Percentiles rank a stretch among this genome's conserved stretches.
phyloP scores from a whole-genome alignment of 2,888 invertebrate genomes.

The Trileptium ribeirensis region DNA sequence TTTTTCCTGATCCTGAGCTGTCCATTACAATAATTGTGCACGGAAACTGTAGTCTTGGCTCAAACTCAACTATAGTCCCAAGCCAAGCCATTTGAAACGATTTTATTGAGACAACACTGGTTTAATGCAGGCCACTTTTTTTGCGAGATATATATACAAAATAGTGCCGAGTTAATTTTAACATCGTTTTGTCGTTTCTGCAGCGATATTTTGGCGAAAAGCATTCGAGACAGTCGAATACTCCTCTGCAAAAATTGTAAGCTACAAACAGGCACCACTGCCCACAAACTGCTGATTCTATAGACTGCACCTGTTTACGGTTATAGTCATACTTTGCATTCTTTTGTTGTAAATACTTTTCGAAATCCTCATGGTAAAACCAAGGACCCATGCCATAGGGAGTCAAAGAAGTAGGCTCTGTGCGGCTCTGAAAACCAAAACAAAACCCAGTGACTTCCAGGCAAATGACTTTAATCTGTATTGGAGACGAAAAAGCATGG shows the following conservation, averaged over 20 bases:
- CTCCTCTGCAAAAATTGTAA: not conserved
- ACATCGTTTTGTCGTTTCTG: not conserved
- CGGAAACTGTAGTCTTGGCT: not conserved
- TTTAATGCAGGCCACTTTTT: no score
- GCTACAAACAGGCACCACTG: slow-evolving; percentile 1
- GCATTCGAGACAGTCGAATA: not conserved
- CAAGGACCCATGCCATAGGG: not conserved
- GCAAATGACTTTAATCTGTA: not conserved
- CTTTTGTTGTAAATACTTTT: not conserved
- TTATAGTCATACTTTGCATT: not conserved
- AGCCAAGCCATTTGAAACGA: not conserved
- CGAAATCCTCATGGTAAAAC: not conserved
- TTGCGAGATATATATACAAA: no score
- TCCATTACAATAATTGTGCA: not conserved
- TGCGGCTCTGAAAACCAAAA: not conserved
- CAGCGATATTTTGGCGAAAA: not conserved
- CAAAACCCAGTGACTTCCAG: slow-evolving; percentile 1
- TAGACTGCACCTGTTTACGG: not conserved
- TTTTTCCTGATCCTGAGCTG: not conserved
- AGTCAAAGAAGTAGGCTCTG: not conserved
- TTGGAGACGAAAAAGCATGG: not conserved
- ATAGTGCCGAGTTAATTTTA: no score
- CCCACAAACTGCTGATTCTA: not conserved
- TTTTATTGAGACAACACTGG: not conserved
- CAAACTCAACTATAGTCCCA: not conserved